A percentile compares a stretch with the other conserved stretches of the same genome.
These are phyloP conservation scores for Drosophila elegans DNA, from an alignment of 1,140 invertebrate genomes.

Conservation along the genomic window DNA sequence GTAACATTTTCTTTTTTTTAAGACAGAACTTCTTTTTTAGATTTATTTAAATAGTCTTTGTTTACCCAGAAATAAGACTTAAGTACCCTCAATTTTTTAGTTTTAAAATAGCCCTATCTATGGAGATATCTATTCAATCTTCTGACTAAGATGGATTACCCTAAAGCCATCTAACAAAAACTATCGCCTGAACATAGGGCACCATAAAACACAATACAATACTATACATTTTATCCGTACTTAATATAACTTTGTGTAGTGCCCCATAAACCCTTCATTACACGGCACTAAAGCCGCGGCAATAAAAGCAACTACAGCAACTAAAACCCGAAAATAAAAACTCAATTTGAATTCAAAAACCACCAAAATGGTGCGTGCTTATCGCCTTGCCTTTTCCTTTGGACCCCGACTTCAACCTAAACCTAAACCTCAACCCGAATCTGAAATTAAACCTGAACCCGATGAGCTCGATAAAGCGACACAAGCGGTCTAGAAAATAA, in stretches of 20 bases:
- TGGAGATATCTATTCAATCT: constrained; percentile 23
- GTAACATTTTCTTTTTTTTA: too few relatives aligned
- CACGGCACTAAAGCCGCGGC: constrained; percentile 54
- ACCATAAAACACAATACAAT: constrained; percentile 23
- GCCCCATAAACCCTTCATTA: constrained; percentile 70
- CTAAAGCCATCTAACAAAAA: constrained; percentile 19
- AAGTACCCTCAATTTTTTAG: not conserved
- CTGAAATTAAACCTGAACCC: constrained; percentile 47
- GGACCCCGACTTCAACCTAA: constrained; percentile 24
- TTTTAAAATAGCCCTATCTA: not conserved
- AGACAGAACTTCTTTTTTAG: too few relatives aligned
- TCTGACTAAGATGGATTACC: constrained; percentile 31
- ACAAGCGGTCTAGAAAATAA: constrained; percentile 70
- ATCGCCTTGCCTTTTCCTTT: constrained; percentile 53
- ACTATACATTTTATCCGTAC: constrained; percentile 11
- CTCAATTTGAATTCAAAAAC: constrained; percentile 73
- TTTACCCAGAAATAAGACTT: too few relatives aligned
- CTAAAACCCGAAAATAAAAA: constrained; percentile 68
- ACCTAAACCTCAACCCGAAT: constrained; percentile 16
- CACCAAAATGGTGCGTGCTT: constrained; percentile 73
- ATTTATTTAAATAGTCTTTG: too few relatives aligned
- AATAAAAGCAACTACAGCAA: constrained; percentile 38
- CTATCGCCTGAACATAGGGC: constrained; percentile 12
- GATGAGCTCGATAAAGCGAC: constrained; percentile 76
- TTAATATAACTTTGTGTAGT: constrained; percentile 46